Conservation (phyloP, 2,888 invertebrate genomes). For the Dascillus cervinus region DNA sequence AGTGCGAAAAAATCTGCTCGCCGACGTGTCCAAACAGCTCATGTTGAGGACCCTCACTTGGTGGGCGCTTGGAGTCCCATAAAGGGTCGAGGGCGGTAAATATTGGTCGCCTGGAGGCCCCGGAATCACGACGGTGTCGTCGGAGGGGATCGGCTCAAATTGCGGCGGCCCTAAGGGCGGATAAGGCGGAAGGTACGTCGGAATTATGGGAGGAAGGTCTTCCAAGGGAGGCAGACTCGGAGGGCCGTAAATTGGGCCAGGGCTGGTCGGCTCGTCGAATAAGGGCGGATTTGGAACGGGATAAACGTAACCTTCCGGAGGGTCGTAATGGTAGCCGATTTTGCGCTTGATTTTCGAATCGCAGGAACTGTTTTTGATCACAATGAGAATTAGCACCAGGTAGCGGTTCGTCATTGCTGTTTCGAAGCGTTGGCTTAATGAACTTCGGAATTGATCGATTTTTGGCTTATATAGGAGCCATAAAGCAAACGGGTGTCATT, state of each 20-base stretch:
- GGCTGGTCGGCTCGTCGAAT: conserved; percentile 24
- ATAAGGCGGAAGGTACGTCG: conserved; percentile 24
- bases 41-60: conserved; percentile 32
- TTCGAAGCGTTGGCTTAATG: too few species aligned
- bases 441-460: too few species aligned
- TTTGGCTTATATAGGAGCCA: background rate
- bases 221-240: conserved; percentile 23
- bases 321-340: conserved; percentile 7
- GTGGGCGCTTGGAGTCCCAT: conserved; percentile 6
- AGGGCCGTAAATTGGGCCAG: conserved; percentile 12
- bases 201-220: conserved; percentile 18
- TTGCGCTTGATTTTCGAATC: too few species aligned
- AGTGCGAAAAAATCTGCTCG: conserved; percentile 34
- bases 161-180: conserved; percentile 20
- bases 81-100: conserved; percentile 17
- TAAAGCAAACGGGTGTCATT: conserved; percentile 5
- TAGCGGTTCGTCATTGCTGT: too few species aligned
- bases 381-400: too few species aligned
- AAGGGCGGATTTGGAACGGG: conserved; percentile 27
- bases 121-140: conserved; percentile 24
- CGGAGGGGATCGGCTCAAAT: conserved; percentile 11
- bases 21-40: conserved; percentile 32
- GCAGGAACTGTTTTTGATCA: too few species aligned
- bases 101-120: conserved; percentile 13
- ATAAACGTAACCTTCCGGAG: conserved; percentile 26